Evolutionary conservation across 1,140 invertebrate species (phyloP).

Genomic region (Drosophila navojoa): DNA sequence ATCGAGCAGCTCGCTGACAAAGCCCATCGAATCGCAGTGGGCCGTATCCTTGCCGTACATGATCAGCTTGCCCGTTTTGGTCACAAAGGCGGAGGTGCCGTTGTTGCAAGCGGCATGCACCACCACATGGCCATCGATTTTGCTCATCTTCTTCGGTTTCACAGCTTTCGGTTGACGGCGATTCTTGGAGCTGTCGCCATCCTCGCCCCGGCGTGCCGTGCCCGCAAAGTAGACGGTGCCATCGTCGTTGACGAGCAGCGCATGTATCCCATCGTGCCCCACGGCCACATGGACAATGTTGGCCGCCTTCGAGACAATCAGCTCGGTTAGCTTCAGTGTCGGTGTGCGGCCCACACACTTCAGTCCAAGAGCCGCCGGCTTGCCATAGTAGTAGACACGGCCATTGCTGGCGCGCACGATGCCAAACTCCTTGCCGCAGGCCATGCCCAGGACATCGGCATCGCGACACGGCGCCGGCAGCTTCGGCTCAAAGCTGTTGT

Average conservation of each 20-base stretch:
- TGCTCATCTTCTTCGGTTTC: slow-evolving; percentile 96
- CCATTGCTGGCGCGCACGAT: slow-evolving; percentile 90
- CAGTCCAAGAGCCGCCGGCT: slow-evolving; percentile 86
- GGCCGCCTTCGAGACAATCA: slow-evolving; percentile 90
- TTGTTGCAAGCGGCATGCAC: slow-evolving; percentile 95
- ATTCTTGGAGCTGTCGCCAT: slow-evolving; percentile 94
- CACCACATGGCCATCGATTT: slow-evolving; percentile 93
- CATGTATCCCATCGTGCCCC: slow-evolving; percentile 97
- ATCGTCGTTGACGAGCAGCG: slow-evolving; percentile 94
- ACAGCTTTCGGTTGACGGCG: slow-evolving; percentile 94
- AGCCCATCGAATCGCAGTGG: slow-evolving; percentile 91
- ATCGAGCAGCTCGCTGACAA: slow-evolving; percentile 90
- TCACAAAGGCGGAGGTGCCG: slow-evolving; percentile 96
- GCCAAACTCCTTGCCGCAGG: slow-evolving; percentile 93
- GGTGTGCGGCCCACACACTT: slow-evolving; percentile 84
- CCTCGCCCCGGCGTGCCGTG: slow-evolving; percentile 95
- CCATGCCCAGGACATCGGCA: slow-evolving; percentile 73
- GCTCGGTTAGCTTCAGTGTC: slow-evolving; percentile 90
- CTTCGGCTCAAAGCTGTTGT: slow-evolving; percentile 82
- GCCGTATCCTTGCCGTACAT: slow-evolving; percentile 98
- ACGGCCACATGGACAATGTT: slow-evolving; percentile 92
- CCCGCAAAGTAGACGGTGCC: slow-evolving; percentile 95
- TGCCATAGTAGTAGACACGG: slow-evolving; percentile 92
- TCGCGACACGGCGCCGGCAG: slow-evolving; percentile 70
- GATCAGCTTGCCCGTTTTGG: slow-evolving; percentile 93